Percentiles rank a stretch among this genome's conserved stretches.
Conservation (phyloP, 2,888 invertebrate genomes). For the Glomeris marginata region DNA sequence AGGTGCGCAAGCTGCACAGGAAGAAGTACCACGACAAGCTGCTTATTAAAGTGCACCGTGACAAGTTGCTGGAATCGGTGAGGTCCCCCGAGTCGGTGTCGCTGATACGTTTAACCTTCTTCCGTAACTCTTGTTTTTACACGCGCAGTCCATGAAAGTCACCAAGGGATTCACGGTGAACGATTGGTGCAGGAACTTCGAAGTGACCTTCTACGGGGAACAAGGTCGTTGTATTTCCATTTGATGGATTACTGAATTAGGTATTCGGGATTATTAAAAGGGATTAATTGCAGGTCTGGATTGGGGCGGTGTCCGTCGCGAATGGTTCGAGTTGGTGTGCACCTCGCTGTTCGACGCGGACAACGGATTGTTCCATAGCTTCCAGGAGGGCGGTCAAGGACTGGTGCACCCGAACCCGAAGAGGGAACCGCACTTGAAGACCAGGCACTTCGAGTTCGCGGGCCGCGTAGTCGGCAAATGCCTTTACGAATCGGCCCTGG, state of each 20-base stretch:
- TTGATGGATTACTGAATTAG: not conserved
- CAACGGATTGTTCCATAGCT: slow-evolving; percentile 62
- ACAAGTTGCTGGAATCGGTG: slow-evolving; percentile 62
- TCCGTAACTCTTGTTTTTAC: too few relatives aligned
- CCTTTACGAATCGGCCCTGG: slow-evolving; percentile 80
- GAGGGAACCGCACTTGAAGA: slow-evolving; percentile 57
- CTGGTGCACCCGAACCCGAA: slow-evolving; percentile 64
- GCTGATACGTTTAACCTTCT: too few relatives aligned
- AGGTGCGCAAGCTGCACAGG: slow-evolving; percentile 68
- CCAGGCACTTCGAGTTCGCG: slow-evolving; percentile 79
- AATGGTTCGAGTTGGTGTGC: slow-evolving; percentile 88
- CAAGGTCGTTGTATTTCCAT: slow-evolving; percentile 44
- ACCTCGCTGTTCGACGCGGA: slow-evolving; percentile 71
- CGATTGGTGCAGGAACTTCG: slow-evolving; percentile 91
- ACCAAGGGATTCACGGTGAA: slow-evolving; percentile 69
- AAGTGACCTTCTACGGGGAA: slow-evolving; percentile 83
- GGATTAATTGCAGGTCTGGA: slow-evolving; percentile 51
- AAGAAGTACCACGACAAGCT: slow-evolving; percentile 76
- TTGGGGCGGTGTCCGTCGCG: slow-evolving; percentile 83
- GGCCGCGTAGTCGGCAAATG: slow-evolving; percentile 90
- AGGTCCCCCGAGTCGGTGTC: too few relatives aligned
- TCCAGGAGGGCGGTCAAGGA: slow-evolving; percentile 70
- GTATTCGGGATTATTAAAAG: not conserved
- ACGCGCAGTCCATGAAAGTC: slow-evolving; percentile 61
- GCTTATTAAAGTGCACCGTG: slow-evolving; percentile 61